Evolutionary conservation across 1,140 invertebrate genomes (phyloP), one percentile per base, ranked within the genome.

Genomic region (Diorhabda carinulata): DNA sequence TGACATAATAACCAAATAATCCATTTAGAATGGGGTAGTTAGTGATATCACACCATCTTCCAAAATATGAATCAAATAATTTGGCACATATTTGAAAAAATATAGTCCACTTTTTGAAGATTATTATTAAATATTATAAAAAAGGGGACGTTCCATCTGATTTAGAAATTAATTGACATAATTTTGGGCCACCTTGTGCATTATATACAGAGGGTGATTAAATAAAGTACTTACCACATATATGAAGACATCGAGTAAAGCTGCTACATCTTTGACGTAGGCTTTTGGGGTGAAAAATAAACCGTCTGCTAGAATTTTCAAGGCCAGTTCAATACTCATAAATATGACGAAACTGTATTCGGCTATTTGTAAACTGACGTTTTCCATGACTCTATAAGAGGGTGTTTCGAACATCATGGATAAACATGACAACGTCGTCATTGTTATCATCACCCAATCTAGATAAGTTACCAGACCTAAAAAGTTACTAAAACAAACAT

Each of bases 371-470:
- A 96, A 83, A 8, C 89, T 88, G 6, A 90, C 90, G 68, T 92
- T 89, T 77, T 94, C 91, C 92, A 93, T 94, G 5, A 95, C 91
- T 68, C 96, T 87, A 78, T 92, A 91, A 5, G 87, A 87, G 1
- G 96, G 95, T 0, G 94, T 98, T 84, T 99, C 98, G 79, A 98
- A 96, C 91, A 98, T 97, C 97, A 99, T 99, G 0, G 96, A 98
- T 66, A 97, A 89, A 79, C 97, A 99, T 0, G 96, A 98, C 0
- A 99, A 81, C 0, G 97, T 98, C 0, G 98, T 99, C 7, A 98
- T 92, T 77, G 95, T 91, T 72, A 99, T 99, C 97, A 99, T 99
- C 0, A 98, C 90, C 98, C 98, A 99, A 81, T 99, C 98, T 75
- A 99, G 83, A 81, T 99, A 99, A 0, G 97, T 98, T 4, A 99